phyloP scores from a whole-genome alignment of 2,888 invertebrate genomes.

The Drosophila emarginata region DNA sequence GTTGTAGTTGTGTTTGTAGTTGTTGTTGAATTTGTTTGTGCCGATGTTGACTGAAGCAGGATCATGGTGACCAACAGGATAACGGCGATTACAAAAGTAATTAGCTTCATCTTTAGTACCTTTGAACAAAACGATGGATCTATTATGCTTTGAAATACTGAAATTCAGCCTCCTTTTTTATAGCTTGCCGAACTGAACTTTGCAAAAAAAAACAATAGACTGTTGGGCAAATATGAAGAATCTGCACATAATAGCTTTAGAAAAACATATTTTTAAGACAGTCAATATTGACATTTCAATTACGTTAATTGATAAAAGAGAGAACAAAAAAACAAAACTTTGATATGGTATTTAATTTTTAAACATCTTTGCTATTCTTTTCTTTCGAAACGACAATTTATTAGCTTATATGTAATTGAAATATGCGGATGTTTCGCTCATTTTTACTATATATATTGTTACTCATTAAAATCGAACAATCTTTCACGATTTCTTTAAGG shows the following conservation, averaged over 20 bases:
- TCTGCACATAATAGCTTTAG: conserved; percentile 16
- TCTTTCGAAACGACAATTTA: conserved; percentile 4
- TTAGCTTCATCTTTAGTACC: conserved; percentile 21
- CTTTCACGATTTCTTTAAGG: conserved; percentile 25
- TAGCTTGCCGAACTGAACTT: background rate
- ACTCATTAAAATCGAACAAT: conserved; percentile 32
- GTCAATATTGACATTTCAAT: conserved; percentile 1
- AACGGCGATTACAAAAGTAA: conserved; percentile 26
- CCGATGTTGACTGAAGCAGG: conserved; percentile 16
- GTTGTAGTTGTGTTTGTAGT: background rate
- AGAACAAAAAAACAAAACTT: conserved; percentile 1
- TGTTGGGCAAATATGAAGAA: conserved; percentile 22
- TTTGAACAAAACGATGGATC: background rate
- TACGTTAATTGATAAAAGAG: conserved; percentile 8
- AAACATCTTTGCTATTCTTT: background rate
- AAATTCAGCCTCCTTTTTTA: conserved; percentile 15
- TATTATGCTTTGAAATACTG: background rate
- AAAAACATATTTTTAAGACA: conserved; percentile 1
- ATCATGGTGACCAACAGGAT: conserved; percentile 24
- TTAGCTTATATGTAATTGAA: background rate
- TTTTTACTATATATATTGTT: background rate
- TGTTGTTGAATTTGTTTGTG: conserved; percentile 25
- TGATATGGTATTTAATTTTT: conserved; percentile 9
- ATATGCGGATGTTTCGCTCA: background rate
- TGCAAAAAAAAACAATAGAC: conserved; percentile 1